A percentile compares a stretch with the other conserved stretches of the same genome.
These are phyloP conservation scores for Philaethria dido DNA, from an alignment of 2,888 invertebrate species.

Conservation along the genomic window DNA sequence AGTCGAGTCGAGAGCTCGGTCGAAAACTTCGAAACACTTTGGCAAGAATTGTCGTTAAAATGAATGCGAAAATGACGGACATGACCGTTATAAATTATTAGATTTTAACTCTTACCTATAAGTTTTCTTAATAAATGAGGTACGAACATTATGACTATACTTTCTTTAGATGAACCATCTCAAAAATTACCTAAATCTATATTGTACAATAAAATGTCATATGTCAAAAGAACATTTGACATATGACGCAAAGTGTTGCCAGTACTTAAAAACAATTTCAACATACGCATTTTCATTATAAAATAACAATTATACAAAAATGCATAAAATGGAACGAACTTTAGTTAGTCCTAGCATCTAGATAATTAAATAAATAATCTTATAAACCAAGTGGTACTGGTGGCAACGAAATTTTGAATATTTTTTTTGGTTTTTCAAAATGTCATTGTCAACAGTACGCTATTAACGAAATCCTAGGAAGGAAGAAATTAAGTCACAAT, in stretches of 20 bases:
- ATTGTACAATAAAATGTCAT: constrained; percentile 53
- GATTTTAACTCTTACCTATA: constrained; percentile 59
- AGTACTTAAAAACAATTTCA: constrained; percentile 67
- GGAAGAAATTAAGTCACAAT: constrained; percentile 52
- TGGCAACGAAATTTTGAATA: constrained; percentile 41
- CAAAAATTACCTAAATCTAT: constrained; percentile 54
- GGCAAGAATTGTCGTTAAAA: constrained; percentile 63
- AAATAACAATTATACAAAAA: constrained; percentile 81
- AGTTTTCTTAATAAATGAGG: constrained; percentile 79
- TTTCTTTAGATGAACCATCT: constrained; percentile 61
- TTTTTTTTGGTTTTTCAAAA: constrained; percentile 28
- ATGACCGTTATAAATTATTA: constrained; percentile 46
- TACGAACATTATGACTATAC: constrained; percentile 80
- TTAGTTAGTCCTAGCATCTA: constrained; percentile 58
- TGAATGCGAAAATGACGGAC: constrained; percentile 20
- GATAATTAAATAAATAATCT: constrained; percentile 68
- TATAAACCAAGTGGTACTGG: constrained; percentile 43
- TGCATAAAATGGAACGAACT: constrained; percentile 80
- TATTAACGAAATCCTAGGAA: constrained; percentile 77
- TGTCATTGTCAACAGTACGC: constrained; percentile 56
- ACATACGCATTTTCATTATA: constrained; percentile 72
- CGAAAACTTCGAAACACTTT: constrained; percentile 56
- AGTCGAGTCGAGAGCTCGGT: constrained; percentile 32
- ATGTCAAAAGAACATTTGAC: constrained; percentile 50
- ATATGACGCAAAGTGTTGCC: constrained; percentile 46